Evolutionary conservation across 2,888 invertebrate species (phyloP).

Genomic region (Acleris holmiana): DNA sequence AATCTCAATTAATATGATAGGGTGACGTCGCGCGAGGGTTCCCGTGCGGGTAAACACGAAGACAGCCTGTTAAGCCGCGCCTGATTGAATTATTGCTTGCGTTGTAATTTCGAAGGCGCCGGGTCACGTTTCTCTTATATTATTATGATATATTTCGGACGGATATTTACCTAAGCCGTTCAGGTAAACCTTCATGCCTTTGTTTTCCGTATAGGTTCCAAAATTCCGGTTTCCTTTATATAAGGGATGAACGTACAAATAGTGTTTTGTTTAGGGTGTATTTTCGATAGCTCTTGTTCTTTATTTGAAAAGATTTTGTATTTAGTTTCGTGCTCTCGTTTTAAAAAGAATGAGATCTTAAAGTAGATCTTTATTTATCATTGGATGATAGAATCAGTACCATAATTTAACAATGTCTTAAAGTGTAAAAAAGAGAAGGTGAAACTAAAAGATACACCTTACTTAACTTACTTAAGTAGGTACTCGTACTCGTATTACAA

Average conservation of each 20-base stretch:
- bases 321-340: too few relatives aligned
- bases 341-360: too few relatives aligned
- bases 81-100: slow-evolving; percentile 81
- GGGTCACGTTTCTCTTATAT: slow-evolving; percentile 67
- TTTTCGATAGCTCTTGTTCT: not conserved
- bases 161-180: slow-evolving; percentile 38
- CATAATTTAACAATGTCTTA: too few relatives aligned
- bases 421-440: too few relatives aligned
- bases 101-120: slow-evolving; percentile 61
- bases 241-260: too few relatives aligned
- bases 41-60: slow-evolving; percentile 67
- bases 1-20: slow-evolving; percentile 37
- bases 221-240: too few relatives aligned
- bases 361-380: too few relatives aligned
- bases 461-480: too few relatives aligned
- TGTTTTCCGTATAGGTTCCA: slow-evolving; percentile 7
- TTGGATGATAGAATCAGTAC: too few relatives aligned
- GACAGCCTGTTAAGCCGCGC: slow-evolving; percentile 69
- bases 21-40: slow-evolving; percentile 55
- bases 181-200: slow-evolving; percentile 23
- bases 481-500: too few relatives aligned
- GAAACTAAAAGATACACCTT: too few relatives aligned
- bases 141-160: slow-evolving; percentile 48
- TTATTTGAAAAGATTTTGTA: too few relatives aligned
- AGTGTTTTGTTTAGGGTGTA: not conserved